phyloP scores from a whole-genome alignment of 2,113 vertebrate species.

The Bambusicola thoracicus region DNA sequence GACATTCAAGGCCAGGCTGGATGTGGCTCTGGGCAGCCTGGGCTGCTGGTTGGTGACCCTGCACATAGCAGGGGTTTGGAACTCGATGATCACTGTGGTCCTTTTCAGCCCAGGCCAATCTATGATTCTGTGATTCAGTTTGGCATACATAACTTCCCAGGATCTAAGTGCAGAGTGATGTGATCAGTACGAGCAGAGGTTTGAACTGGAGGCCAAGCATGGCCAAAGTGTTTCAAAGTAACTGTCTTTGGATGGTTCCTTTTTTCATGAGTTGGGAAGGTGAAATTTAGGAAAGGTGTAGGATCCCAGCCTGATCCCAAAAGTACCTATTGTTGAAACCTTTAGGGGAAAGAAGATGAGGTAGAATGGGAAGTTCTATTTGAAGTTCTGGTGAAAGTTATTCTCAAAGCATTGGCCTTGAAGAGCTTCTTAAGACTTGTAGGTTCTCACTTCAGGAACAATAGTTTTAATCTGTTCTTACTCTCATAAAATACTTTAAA shows the following conservation, averaged over 20 bases:
- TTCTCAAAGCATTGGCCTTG: neutral
- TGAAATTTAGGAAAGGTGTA: neutral
- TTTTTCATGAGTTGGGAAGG: neutral
- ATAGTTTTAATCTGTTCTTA: neutral
- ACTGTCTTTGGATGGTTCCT: neutral
- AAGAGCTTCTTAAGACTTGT: neutral
- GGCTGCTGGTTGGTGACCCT: too few species aligned
- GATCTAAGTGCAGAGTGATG: neutral
- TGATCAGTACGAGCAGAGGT: neutral
- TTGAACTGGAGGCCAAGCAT: neutral
- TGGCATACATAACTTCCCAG: neutral
- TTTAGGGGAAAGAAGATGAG: neutral
- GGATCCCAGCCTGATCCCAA: neutral
- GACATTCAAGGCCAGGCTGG: too few species aligned
- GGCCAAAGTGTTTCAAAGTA: neutral
- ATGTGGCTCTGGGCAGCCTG: too few species aligned
- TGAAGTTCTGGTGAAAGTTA: neutral
- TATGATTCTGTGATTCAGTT: too few species aligned
- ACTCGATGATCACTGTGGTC: too few species aligned
- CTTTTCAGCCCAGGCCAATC: too few species aligned
- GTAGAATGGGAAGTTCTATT: neutral
- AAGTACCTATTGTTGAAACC: neutral
- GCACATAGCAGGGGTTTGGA: too few species aligned
- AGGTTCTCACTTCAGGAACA: neutral
- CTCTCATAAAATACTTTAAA: neutral